Evolutionary conservation across 2,888 invertebrate genomes (phyloP).

Genomic region (Pandemis cinnamomeana): DNA sequence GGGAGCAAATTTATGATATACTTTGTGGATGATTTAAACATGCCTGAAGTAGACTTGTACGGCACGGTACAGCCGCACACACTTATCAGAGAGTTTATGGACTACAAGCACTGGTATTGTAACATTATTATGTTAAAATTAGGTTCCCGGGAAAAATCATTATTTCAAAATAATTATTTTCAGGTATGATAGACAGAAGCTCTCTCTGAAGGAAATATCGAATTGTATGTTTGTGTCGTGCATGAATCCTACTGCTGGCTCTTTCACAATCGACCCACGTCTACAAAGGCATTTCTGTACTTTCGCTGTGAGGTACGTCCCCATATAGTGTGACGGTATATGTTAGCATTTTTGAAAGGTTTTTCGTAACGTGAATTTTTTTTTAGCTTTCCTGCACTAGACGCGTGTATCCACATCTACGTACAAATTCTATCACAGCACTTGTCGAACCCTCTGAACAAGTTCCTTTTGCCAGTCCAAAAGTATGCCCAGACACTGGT

Average conservation of each 20-base stretch:
- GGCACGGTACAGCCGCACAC: constrained; percentile 98
- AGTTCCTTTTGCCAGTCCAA: constrained; percentile 86
- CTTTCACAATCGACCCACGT: constrained; percentile 96
- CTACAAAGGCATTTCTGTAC: constrained; percentile 95
- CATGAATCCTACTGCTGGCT: constrained; percentile 98
- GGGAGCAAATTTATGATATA: constrained; percentile 97
- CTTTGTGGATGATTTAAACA: constrained; percentile 98
- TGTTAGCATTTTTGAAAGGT: constrained; percentile 17
- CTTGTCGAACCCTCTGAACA: constrained; percentile 86
- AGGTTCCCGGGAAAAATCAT: background rate
- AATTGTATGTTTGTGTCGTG: constrained; percentile 97
- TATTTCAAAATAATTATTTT: constrained; percentile 36
- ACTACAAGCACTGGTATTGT: constrained; percentile 94
- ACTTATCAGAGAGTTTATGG: constrained; percentile 95
- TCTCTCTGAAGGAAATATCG: constrained; percentile 94
- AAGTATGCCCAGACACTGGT: constrained; percentile 87
- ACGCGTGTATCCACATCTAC: constrained; percentile 93
- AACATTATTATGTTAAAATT: background rate
- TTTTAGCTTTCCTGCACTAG: constrained; percentile 91
- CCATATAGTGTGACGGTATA: background rate
- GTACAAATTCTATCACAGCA: constrained; percentile 92
- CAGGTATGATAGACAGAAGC: constrained; percentile 93
- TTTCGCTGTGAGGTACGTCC: constrained; percentile 89
- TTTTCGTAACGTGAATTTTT: constrained; percentile 4
- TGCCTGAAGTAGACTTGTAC: constrained; percentile 98